Evolutionary conservation across 2,888 invertebrate species (phyloP), one percentile per base, ranked within the genome.

Genomic region (Rotaria magnacalcarata): DNA sequence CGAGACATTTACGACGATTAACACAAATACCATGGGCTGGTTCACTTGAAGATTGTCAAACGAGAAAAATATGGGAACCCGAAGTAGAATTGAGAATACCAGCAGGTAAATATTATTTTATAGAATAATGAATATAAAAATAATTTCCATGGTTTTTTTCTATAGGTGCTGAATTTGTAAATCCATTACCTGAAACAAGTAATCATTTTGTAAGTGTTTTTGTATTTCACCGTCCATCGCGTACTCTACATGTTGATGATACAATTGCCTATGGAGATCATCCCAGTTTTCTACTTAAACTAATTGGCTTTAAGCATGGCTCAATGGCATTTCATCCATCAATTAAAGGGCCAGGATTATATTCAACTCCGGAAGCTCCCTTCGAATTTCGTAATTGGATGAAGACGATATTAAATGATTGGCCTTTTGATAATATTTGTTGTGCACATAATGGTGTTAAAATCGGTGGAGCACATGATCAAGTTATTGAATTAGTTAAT

Each of bases 161-260:
- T 24, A 24, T 80, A 80, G 80, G 80, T 43, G 80, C 80, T 11
- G 80, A 80, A 47, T 80, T 80, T 47, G 19, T 80, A 14, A 80
- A 80, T 80, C 80, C 80, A 5, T n/a, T 47, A 47, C 80, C 80
- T 24, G 80, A 80, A 47, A n/a, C 47, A 14, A 47, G 7, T 80
- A 80, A 80, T 47, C 80, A 80, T 80, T 80, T 80, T 80, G 16
- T n/a, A 21, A n/a, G 80, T 80, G 80, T 80, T 24, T 80, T 80
- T n/a, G 80, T 80, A n/a, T 80, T 14, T 47, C 80, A 80, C 47
- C 80, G 47, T 47, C 10, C 24, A 80, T 47, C 47, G 4, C 43
- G 80, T 43, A 80, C 80, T 41, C n/a, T 80, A 47, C 80, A 80
- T 80, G 80, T 80, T 80, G 80, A 80, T 47, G 80, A 80, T 80